Base-by-base conservation (phyloP, 2,113 vertebrate species). In the Hassar affinis region DNA sequence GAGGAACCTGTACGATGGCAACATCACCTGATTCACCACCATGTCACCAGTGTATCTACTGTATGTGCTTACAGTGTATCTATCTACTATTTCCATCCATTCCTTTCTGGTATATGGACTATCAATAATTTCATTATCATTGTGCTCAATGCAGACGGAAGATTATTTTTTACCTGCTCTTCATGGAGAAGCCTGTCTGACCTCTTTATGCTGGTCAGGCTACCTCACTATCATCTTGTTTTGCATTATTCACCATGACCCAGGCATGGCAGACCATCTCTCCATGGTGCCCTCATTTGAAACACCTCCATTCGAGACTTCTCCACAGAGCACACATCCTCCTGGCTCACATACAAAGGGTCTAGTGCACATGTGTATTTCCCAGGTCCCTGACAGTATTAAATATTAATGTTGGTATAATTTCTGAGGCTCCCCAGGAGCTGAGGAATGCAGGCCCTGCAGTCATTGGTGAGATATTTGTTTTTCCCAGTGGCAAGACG, bases 381-480 rank as follows among this genome's bases (percentile, higher is more conserved):
- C 87, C 80, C 80, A 81, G 88, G 85, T 91, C 93, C 85, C 86
- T 88, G 89, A 88, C 91, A 92, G 90, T 89, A 93, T 93, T 92
- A 93, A 94, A 94, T 92, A 93, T 93, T 93, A 93, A 93, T 93
- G 92, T 69, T 49, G 89, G 92, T 91, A 93, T 93, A 92, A 93
- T 94, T 93, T 93, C 49, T 84, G 59, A 62, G 86, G 88, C 89
- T 93, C 90, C 88, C 88, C 79, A 83, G 83, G 80, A 83, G 75
- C 30, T 77, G 85, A n/a, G 87, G 87, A 88, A 87, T 87, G 61
- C 83, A 71, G 77, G 86, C 88, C 87, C 56, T n/a, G 80, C 91
- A 91, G 91, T 92, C 91, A 93, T 89, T 90, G 90, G 89, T 92
- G 92, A 89, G 89, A 92, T 90, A 87, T 81, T 85, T 88, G 92